Conservation (phyloP, 2,113 vertebrate species). For the Bostrychus sinensis region DNA sequence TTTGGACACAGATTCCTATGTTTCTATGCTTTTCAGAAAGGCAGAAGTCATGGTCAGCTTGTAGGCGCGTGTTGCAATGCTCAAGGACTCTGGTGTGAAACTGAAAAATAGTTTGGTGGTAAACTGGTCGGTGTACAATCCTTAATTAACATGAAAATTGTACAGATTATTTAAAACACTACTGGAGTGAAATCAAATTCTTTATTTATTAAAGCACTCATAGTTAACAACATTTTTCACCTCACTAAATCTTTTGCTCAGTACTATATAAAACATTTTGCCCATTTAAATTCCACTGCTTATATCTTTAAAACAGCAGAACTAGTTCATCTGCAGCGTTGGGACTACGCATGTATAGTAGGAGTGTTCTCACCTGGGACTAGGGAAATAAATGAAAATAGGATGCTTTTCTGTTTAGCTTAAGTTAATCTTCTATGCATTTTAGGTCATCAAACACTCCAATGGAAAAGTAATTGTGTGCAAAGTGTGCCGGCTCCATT, state of each 20-base stretch:
- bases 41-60: constrained; percentile 24
- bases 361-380: constrained; percentile 16
- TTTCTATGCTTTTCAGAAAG: constrained; percentile 8
- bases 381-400: constrained; percentile 2
- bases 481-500: constrained; percentile 38
- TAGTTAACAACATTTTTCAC: background rate
- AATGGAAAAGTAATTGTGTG: constrained; percentile 48
- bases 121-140: constrained; percentile 7
- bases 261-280: background rate
- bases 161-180: too few relatives aligned
- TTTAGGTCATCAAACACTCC: constrained; percentile 42
- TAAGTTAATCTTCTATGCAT: constrained; percentile 25
- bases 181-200: too few relatives aligned
- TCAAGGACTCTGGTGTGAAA: constrained; percentile 8
- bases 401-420: constrained; percentile 17
- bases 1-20: background rate
- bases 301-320: background rate
- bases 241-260: background rate
- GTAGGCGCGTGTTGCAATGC: background rate
- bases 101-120: background rate
- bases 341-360: background rate
- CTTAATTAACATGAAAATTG: too few relatives aligned
- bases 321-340: background rate
- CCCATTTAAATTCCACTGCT: background rate
- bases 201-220: too few relatives aligned